Evolutionary conservation across 2,113 vertebrate species (phyloP).

Genomic region (Chloropsis cyanopogon): DNA sequence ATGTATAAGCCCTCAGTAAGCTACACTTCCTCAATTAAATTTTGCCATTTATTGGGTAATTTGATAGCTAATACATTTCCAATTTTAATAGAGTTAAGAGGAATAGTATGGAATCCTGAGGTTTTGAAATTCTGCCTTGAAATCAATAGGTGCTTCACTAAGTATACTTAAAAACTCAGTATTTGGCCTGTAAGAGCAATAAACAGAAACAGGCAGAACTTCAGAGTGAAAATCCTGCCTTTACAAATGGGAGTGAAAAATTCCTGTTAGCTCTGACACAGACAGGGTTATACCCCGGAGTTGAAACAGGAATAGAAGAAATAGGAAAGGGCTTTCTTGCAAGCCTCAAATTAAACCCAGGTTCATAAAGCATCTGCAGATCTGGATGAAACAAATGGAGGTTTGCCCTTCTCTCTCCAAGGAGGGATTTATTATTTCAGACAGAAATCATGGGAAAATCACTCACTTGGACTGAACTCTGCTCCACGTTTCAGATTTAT

Average conservation of each 20-base stretch:
- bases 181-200: neutral
- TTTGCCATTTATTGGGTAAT: neutral
- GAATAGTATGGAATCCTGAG: neutral
- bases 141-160: neutral
- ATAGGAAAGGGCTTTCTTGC: neutral
- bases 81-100: neutral
- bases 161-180: neutral
- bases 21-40: neutral
- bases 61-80: neutral
- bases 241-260: neutral
- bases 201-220: neutral
- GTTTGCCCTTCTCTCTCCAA: neutral
- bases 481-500: constrained; percentile 2
- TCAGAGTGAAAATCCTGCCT: neutral
- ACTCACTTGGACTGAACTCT: constrained; percentile 24
- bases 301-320: neutral
- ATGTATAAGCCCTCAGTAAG: neutral
- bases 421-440: constrained; percentile 32
- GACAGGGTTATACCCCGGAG: neutral
- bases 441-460: constrained; percentile 48
- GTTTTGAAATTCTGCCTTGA: neutral
- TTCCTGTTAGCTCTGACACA: neutral
- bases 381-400: constrained; percentile 10
- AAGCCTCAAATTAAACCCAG: constrained; percentile 35
- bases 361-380: constrained; percentile 19